These are phyloP conservation scores for Leptoteleia sp. DNA, from an alignment of 1,140 invertebrate species.

Conservation along the genomic window DNA sequence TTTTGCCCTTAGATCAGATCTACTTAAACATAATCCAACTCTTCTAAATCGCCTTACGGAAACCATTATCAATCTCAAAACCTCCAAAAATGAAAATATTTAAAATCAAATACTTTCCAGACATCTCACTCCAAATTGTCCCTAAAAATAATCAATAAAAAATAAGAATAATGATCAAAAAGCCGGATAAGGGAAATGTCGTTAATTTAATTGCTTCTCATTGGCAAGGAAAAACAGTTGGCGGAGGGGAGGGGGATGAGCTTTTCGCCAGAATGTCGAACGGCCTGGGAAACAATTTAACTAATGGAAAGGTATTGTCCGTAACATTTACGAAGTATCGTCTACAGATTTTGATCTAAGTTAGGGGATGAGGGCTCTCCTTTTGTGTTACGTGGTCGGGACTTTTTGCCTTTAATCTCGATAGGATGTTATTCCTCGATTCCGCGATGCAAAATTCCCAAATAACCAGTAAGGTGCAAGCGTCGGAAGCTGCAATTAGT, in stretches of 20 bases:
- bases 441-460: background rate
- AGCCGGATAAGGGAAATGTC: no score
- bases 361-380: background rate
- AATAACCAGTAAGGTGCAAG: background rate
- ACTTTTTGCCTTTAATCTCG: constrained; percentile 47
- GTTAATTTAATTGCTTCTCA: constrained; percentile 29
- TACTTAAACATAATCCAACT: no score
- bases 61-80: no score
- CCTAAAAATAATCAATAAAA: no score
- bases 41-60: no score
- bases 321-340: constrained; percentile 55
- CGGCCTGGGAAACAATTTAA: constrained; percentile 77
- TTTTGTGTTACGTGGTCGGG: constrained; percentile 27
- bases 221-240: constrained; percentile 39
- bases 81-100: no score
- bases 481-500: background rate
- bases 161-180: no score
- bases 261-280: constrained; percentile 52
- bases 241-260: constrained; percentile 50
- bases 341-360: constrained; percentile 46
- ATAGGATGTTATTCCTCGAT: constrained; percentile 23
- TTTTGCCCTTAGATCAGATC: no score
- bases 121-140: no score
- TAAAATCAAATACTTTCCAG: no score
- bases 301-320: constrained; percentile 77